Conservation (phyloP, 1,140 invertebrate species). For the Tetraneura akinire region DNA sequence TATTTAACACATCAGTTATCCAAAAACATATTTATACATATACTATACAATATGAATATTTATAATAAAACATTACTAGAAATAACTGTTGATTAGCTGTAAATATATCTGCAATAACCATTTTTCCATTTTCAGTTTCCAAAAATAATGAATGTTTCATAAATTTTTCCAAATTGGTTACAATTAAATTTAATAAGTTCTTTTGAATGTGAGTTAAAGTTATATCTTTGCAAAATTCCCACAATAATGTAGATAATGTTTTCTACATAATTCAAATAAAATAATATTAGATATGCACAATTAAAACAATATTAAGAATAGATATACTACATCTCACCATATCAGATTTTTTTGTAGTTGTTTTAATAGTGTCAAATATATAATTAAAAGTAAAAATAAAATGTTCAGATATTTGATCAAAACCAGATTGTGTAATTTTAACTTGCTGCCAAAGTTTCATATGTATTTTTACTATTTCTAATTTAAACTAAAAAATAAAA, state of each 20-base stretch:
- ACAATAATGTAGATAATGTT: conserved; percentile 10
- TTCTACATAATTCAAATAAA: conserved; percentile 30
- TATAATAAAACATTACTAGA: conserved; percentile 22
- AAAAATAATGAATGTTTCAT: conserved; percentile 22
- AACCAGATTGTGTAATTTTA: not conserved
- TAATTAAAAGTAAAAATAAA: conserved; percentile 25
- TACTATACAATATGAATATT: too few relatives aligned
- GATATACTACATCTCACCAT: conserved; percentile 8
- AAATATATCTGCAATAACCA: conserved; percentile 34
- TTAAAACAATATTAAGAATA: not conserved
- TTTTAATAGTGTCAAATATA: conserved; percentile 27
- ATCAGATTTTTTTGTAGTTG: conserved; percentile 12
- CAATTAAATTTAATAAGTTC: not conserved
- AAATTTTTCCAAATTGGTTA: not conserved
- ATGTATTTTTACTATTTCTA: conserved; percentile 37
- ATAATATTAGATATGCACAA: not conserved
- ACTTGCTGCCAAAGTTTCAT: conserved; percentile 21
- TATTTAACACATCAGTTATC: too few relatives aligned
- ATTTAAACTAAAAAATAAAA: conserved; percentile 32
- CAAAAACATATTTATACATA: too few relatives aligned
- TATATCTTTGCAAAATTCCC: conserved; percentile 20
- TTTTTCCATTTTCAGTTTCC: conserved; percentile 30
- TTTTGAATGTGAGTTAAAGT: not conserved
- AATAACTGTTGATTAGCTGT: conserved; percentile 27
- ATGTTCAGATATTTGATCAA: not conserved